Percentiles rank a stretch among this genome's conserved stretches.
These are phyloP conservation scores for Metalampra italica DNA, from an alignment of 2,888 invertebrate genomes.

Conservation along the genomic window DNA sequence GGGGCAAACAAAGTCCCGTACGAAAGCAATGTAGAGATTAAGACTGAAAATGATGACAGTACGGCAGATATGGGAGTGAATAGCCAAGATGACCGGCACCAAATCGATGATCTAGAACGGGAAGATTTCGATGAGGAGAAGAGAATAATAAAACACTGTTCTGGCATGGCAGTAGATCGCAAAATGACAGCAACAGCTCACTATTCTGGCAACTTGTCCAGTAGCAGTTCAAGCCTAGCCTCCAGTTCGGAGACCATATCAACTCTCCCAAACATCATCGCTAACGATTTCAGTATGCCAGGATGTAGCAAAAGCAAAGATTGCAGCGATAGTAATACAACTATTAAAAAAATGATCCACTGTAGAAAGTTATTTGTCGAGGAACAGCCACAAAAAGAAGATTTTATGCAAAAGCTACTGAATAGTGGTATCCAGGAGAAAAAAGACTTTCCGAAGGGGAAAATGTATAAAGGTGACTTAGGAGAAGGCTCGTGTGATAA, in stretches of 20 bases:
- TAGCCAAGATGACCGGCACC: conserved; percentile 38
- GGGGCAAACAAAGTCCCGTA: conserved; percentile 40
- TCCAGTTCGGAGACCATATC: conserved; percentile 69
- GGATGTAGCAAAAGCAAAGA: conserved; percentile 60
- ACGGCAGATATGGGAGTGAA: conserved; percentile 33
- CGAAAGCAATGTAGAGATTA: conserved; percentile 49
- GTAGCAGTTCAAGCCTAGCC: conserved; percentile 58
- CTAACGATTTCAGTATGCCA: conserved; percentile 51
- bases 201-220: conserved; percentile 53
- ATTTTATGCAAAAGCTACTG: conserved; percentile 67
- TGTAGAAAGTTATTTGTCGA: conserved; percentile 40
- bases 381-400: conserved; percentile 43
- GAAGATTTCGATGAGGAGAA: conserved; percentile 72
- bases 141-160: conserved; percentile 61
- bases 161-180: conserved; percentile 58
- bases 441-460: conserved; percentile 65
- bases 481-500: conserved; percentile 38
- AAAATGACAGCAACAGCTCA: conserved; percentile 44
- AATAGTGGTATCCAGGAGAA: conserved; percentile 57
- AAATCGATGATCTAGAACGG: conserved; percentile 65
- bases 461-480: conserved; percentile 56
- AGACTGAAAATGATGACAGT: conserved; percentile 53
- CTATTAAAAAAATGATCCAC: conserved; percentile 61
- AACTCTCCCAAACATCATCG: conserved; percentile 44
- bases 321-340: conserved; percentile 54